phyloP scores from a whole-genome alignment of 2,888 invertebrate genomes.

The Argyra leucocephala region DNA sequence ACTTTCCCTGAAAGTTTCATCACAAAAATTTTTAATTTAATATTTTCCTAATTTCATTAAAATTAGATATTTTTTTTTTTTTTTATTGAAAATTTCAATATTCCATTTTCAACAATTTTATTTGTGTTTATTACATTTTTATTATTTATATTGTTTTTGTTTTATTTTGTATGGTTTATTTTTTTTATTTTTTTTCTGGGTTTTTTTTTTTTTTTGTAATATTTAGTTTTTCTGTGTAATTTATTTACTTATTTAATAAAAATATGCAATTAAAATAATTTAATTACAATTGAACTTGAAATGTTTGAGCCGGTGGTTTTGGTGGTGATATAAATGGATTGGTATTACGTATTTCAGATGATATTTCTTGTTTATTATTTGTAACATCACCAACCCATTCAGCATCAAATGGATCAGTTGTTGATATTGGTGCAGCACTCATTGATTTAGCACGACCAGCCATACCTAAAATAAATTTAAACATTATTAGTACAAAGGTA shows the following conservation, averaged over 20 bases:
- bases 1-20: constrained; percentile 2
- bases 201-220: neutral
- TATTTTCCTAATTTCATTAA: neutral
- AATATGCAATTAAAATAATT: too few relatives aligned
- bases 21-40: neutral
- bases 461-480: constrained; percentile 38
- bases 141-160: neutral
- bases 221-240: neutral
- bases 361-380: constrained; percentile 30
- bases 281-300: constrained; percentile 43
- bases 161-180: neutral
- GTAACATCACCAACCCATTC: constrained; percentile 67
- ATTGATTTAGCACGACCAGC: constrained; percentile 52
- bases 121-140: neutral
- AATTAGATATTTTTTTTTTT: neutral
- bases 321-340: constrained; percentile 45
- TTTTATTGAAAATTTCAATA: neutral
- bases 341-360: constrained; percentile 34
- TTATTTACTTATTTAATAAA: neutral
- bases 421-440: constrained; percentile 44
- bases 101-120: neutral
- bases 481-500: too few relatives aligned
- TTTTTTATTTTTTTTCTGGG: neutral
- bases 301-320: constrained; percentile 42
- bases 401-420: constrained; percentile 66